phyloP scores from a whole-genome alignment of 2,888 invertebrate genomes.

The Bursaphelenchus okinawaensis region DNA sequence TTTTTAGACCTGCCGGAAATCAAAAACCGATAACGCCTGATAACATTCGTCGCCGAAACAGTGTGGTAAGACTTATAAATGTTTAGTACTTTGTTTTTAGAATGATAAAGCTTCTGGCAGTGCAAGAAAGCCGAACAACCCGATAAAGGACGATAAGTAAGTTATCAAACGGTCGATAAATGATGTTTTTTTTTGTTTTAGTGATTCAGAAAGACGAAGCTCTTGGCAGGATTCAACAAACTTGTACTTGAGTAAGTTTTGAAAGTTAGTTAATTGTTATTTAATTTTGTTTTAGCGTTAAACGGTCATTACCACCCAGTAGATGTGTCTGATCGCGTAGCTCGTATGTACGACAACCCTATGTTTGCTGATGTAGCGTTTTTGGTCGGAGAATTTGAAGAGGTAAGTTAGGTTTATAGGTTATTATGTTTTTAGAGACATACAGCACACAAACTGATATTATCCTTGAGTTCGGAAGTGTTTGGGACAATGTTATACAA shows the following conservation, averaged over 20 bases:
- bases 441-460: slow-evolving; percentile 70
- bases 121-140: not conserved
- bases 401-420: not conserved
- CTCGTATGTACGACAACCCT: slow-evolving; percentile 2
- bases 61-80: not conserved
- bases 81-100: not conserved
- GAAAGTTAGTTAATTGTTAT: not conserved
- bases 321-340: slow-evolving; percentile 6
- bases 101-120: not conserved
- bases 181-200: not conserved
- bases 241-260: not conserved
- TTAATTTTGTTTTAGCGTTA: not conserved
- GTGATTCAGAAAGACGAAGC: not conserved
- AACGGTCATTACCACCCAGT: not conserved
- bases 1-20: not conserved
- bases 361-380: slow-evolving; percentile 5
- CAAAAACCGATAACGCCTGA: not conserved
- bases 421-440: not conserved
- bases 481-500: slow-evolving; percentile 83
- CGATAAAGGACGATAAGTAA: not conserved
- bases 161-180: not conserved
- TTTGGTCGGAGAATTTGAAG: not conserved
- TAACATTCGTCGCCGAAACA: not conserved
- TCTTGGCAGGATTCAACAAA: not conserved
- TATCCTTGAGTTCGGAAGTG: slow-evolving; percentile 76